These are phyloP conservation scores for Champsocephalus gunnari DNA, from an alignment of 2,797 vertebrate genomes.

Conservation along the genomic window DNA sequence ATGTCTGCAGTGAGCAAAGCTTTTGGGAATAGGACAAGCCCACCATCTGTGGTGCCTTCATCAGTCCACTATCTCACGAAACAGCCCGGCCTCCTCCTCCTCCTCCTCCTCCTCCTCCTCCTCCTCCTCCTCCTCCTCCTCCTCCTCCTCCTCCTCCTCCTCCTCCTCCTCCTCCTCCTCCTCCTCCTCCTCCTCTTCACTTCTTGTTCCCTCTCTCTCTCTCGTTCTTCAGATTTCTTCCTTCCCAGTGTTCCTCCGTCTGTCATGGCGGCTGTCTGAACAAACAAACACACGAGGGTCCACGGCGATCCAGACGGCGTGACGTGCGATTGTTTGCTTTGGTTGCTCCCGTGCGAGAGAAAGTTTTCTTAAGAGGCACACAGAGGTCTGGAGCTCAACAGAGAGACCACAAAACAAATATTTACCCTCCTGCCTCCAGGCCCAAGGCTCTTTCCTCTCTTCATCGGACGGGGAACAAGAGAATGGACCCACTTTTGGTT, in stretches of 20 bases:
- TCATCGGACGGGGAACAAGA: constrained; percentile 36
- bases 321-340: constrained; percentile 80
- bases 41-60: constrained; percentile 77
- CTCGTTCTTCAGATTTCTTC: constrained; percentile 55
- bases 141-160: constrained; percentile 45
- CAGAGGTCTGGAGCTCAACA: constrained; percentile 75
- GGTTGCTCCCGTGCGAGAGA: constrained; percentile 76
- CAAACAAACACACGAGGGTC: constrained; percentile 77
- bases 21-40: constrained; percentile 69
- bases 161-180: constrained; percentile 31
- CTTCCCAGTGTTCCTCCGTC: constrained; percentile 69
- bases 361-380: constrained; percentile 82
- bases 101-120: constrained; percentile 32
- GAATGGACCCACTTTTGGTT: constrained; percentile 63
- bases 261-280: constrained; percentile 77
- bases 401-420: constrained; percentile 81
- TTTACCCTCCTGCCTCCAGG: constrained; percentile 73
- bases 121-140: constrained; percentile 41
- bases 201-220: constrained; percentile 46
- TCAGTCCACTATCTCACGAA: constrained; percentile 56
- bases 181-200: constrained; percentile 30
- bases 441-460: constrained; percentile 51
- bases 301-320: constrained; percentile 69
- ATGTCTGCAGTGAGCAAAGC: constrained; percentile 62
- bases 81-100: constrained; percentile 50